Base-by-base conservation (phyloP, 2,113 vertebrate species). In the Rhombomys opimus region DNA sequence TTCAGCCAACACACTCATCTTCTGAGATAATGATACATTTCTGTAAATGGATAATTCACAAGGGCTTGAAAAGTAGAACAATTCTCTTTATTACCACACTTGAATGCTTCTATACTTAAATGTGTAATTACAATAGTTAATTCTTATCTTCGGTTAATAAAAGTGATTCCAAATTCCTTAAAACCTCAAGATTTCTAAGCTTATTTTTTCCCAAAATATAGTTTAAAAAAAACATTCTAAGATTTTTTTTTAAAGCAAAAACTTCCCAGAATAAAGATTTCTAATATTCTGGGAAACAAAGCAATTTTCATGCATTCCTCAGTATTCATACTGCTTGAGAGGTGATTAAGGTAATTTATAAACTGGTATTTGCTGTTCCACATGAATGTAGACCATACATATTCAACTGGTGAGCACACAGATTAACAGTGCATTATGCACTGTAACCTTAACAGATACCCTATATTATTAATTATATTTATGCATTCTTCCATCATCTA, bases 221-320 rank as follows among this genome's bases (percentile, higher is more conserved):
- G 52, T 46, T 46, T 81, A 87, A 95, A 93, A 93, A 72, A 87
- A 95, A 91, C 91, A 72, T 38, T 61, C 84, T 50, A 86, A 68
- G 2, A 67, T 25, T 65, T 65, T 68, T 68, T 85, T 65, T 65
- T n/a, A 32, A n/a, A 67, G 61, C 27, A 12, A 67, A 57, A 67
- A 50, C 27, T 3, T 46, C 5, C 32, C 25, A 67, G 27, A 35
- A 86, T 1, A 2, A 52, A 86, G 41, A 46, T 68, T 86, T 68
- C 25, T 30, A 17, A 32, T 67, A 86, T 22, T 67, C 65, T 25
- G 32, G 65, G 32, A 96, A 61, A 72, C 59, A 89, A 90, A 94
- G 46, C 41, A 81, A 88, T 15, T 38, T 65, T 63, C 57, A 85
- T 38, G 3, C n/a, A 87, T 27, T 70, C 70, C 82, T 86, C 75